Conservation (phyloP, 2,888 invertebrate species). For the Dromius quadrimaculatus region DNA sequence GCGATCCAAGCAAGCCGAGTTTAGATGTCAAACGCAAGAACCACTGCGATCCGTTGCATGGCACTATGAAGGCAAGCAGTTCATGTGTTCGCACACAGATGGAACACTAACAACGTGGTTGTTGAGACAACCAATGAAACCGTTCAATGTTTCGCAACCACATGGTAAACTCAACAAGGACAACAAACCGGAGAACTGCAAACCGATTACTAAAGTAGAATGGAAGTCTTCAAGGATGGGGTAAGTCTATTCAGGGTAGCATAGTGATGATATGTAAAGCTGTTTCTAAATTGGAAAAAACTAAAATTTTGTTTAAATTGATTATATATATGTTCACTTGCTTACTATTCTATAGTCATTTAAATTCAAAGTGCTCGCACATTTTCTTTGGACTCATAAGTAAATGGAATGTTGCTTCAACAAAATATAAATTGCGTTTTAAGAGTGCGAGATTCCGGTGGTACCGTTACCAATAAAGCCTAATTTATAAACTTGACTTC, state of each 20-base stretch:
- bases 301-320: no score
- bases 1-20: slow-evolving; percentile 85
- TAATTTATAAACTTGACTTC: no score
- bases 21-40: slow-evolving; percentile 83
- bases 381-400: no score
- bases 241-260: slow-evolving; percentile 68
- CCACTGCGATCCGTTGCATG: slow-evolving; percentile 90
- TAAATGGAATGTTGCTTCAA: no score
- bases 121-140: slow-evolving; percentile 80
- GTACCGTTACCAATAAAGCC: no score
- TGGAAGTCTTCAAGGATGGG: slow-evolving; percentile 91
- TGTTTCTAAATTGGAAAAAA: no score
- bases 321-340: no score
- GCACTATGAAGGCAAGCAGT: slow-evolving; percentile 98
- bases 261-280: slow-evolving; percentile 18
- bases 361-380: no score
- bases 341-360: no score
- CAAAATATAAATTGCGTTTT: no score
- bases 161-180: slow-evolving; percentile 97
- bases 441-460: no score
- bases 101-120: slow-evolving; percentile 97
- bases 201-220: slow-evolving; percentile 94
- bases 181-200: slow-evolving; percentile 92
- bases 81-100: slow-evolving; percentile 96
- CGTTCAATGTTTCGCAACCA: slow-evolving; percentile 86